These are phyloP conservation scores for Lepisosteus oculatus DNA, from an alignment of 2,113 vertebrate species.

Conservation along the genomic window DNA sequence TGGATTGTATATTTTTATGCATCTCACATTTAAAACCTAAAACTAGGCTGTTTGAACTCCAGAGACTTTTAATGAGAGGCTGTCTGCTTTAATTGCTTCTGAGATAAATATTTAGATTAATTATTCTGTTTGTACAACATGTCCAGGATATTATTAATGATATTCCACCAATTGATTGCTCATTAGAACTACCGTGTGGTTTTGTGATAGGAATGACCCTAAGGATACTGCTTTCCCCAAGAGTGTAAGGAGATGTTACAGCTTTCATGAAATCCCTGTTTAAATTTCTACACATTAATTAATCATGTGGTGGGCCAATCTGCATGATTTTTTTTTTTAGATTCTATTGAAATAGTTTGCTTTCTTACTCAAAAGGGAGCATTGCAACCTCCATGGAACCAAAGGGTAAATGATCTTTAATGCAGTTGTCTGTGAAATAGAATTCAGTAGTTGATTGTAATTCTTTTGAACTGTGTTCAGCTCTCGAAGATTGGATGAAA, in stretches of 20 bases:
- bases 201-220: slow-evolving; percentile 56
- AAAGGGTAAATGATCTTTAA: slow-evolving; percentile 34
- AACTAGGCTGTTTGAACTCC: neutral
- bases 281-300: neutral
- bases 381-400: slow-evolving; percentile 7
- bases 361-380: neutral
- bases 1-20: neutral
- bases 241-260: slow-evolving; percentile 37
- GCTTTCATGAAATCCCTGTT: slow-evolving; percentile 1
- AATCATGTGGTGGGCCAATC: neutral
- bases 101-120: slow-evolving; percentile 60
- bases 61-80: slow-evolving; percentile 24
- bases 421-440: slow-evolving; percentile 23
- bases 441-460: slow-evolving; percentile 44
- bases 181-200: slow-evolving; percentile 57
- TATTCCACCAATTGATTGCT: slow-evolving; percentile 59
- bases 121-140: slow-evolving; percentile 64
- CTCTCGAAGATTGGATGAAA: slow-evolving; percentile 45
- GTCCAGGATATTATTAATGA: slow-evolving; percentile 58
- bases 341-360: neutral
- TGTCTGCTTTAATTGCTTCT: slow-evolving; percentile 60
- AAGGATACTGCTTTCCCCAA: slow-evolving; percentile 47
- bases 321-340: neutral
- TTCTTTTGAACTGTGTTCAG: slow-evolving; percentile 53
- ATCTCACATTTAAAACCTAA: neutral